phyloP scores from a whole-genome alignment of 2,797 vertebrate species.

The Protosalanx chinensis region DNA sequence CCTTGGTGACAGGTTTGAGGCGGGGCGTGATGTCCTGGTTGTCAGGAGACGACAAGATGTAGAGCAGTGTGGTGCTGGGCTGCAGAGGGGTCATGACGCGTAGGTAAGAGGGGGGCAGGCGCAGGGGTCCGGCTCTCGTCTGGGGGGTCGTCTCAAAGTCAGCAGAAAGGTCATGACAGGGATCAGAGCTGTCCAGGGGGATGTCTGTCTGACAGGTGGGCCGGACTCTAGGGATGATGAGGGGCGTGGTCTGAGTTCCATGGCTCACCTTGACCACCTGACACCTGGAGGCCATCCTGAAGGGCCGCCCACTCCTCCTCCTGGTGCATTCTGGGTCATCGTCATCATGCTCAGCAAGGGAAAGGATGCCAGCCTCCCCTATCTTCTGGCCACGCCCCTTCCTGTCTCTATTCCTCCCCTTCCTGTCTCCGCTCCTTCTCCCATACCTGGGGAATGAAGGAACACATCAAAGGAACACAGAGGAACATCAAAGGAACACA shows the following conservation, averaged over 20 bases:
- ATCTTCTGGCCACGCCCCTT: constrained; percentile 26
- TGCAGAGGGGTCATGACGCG: constrained; percentile 81
- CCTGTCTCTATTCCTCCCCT: constrained; percentile 12
- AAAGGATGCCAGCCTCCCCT: constrained; percentile 42
- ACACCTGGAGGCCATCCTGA: constrained; percentile 76
- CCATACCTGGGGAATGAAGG: constrained; percentile 46
- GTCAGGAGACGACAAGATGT: constrained; percentile 81
- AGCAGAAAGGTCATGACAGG: constrained; percentile 24
- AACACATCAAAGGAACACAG: constrained; percentile 21
- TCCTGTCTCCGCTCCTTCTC: constrained; percentile 46
- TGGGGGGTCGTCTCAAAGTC: constrained; percentile 73
- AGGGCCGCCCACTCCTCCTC: constrained; percentile 50
- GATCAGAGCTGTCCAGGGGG: constrained; percentile 42
- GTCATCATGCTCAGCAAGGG: constrained; percentile 59
- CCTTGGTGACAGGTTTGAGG: constrained; percentile 49
- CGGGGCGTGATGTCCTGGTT: constrained; percentile 62
- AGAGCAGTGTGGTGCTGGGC: constrained; percentile 78
- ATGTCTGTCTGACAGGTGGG: constrained; percentile 55
- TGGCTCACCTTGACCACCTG: constrained; percentile 85
- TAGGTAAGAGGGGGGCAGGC: constrained; percentile 74
- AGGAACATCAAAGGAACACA: background rate
- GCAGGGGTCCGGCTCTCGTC: constrained; percentile 68
- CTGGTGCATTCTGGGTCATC: constrained; percentile 40
- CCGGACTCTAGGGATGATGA: constrained; percentile 72
- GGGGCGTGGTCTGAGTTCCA: constrained; percentile 78